phyloP scores from a whole-genome alignment of 2,888 invertebrate species.

The Amphiduros pacificus region DNA sequence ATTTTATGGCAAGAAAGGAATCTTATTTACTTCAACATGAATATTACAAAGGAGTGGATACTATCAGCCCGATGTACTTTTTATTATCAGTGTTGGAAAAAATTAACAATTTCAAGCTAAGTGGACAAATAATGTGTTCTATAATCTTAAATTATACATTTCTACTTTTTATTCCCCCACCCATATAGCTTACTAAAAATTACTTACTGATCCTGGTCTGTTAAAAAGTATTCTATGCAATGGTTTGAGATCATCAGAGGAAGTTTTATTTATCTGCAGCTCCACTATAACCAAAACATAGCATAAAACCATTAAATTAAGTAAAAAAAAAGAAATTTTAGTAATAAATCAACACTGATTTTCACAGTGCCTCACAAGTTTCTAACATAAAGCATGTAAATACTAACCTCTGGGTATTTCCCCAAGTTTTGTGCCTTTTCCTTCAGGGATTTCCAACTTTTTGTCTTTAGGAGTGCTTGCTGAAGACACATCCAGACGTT shows the following conservation, averaged over 20 bases:
- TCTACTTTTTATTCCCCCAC: too few species aligned
- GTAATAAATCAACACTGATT: neutral
- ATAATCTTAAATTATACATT: neutral
- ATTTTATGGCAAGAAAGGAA: neutral
- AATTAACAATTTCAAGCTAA: neutral
- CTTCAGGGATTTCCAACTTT: conserved; percentile 58
- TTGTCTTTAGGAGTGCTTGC: conserved; percentile 41
- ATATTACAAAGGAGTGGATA: neutral
- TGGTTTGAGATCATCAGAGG: conserved; percentile 71
- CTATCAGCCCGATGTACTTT: neutral
- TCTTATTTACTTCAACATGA: neutral
- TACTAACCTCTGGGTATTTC: conserved; percentile 70
- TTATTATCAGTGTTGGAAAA: neutral
- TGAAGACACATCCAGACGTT: conserved; percentile 51
- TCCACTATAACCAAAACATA: conserved; percentile 38
- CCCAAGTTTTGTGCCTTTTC: conserved; percentile 70
- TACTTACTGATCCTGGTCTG: conserved; percentile 62
- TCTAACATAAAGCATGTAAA: neutral
- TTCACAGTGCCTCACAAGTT: neutral
- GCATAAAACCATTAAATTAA: neutral
- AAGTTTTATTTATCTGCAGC: conserved; percentile 59
- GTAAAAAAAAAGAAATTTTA: neutral
- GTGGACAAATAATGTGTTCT: neutral
- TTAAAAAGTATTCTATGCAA: conserved; percentile 71
- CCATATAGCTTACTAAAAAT: neutral